Evolutionary conservation across 2,113 vertebrate genomes (phyloP).

Genomic region (Asarcornis scutulata): DNA sequence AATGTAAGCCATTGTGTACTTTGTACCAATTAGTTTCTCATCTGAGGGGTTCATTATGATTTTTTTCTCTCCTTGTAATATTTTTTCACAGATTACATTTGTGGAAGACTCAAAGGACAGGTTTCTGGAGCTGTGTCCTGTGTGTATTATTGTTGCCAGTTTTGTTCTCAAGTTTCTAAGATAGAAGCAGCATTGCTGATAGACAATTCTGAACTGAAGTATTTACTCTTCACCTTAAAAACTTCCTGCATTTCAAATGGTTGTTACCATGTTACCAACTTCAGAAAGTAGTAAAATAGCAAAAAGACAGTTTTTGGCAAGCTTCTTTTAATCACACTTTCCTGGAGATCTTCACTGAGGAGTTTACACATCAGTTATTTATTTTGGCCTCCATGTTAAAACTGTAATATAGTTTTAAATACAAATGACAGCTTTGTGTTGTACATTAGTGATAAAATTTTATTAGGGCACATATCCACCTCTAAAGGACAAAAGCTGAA

Average conservation of each 20-base stretch:
- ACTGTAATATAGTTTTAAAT: background rate
- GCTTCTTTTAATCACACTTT: background rate
- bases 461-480: background rate
- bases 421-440: background rate
- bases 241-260: background rate
- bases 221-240: background rate
- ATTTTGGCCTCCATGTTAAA: accelerated
- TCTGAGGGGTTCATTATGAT: slow-evolving; percentile 65
- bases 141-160: background rate
- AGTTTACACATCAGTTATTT: accelerated
- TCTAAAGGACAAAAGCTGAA: background rate
- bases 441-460: background rate
- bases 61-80: slow-evolving; percentile 54
- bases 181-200: accelerated
- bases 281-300: background rate
- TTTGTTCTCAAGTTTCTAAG: background rate
- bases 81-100: slow-evolving; percentile 42
- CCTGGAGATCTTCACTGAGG: background rate
- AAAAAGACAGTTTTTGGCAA: background rate
- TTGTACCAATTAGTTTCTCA: slow-evolving; percentile 69
- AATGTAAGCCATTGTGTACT: slow-evolving; percentile 71
- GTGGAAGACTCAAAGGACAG: slow-evolving; percentile 6
- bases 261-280: background rate
- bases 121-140: slow-evolving; percentile 23
- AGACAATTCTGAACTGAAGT: background rate